Percentiles rank a stretch among this genome's conserved stretches.
These are phyloP conservation scores for Linurgus olivaceus DNA, from an alignment of 2,797 vertebrate genomes.

Conservation along the genomic window DNA sequence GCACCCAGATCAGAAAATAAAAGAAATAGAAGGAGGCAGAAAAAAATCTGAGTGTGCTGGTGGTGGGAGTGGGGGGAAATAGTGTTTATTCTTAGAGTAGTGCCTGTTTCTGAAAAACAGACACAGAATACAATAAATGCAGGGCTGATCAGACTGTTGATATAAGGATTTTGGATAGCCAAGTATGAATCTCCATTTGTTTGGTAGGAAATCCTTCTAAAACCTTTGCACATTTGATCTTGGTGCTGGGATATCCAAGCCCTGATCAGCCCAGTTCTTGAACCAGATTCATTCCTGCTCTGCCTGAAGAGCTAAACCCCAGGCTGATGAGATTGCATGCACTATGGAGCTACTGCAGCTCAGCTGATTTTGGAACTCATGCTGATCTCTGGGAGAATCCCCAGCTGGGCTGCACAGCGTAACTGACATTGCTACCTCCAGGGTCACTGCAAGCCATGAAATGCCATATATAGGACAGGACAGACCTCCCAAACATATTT, in stretches of 20 bases:
- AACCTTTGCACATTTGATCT: not conserved
- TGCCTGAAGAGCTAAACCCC: not conserved
- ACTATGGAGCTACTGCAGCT: not conserved
- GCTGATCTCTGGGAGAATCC: not conserved
- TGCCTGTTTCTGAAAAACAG: not conserved
- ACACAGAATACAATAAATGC: not conserved
- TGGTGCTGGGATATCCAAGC: not conserved
- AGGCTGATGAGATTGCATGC: not conserved
- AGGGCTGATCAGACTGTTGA: not conserved
- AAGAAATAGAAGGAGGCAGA: not conserved
- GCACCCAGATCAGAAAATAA: not conserved
- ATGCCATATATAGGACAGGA: not conserved
- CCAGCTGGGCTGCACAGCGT: not conserved
- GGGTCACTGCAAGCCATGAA: not conserved
- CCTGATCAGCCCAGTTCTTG: not conserved
- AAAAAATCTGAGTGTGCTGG: not conserved
- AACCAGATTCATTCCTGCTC: not conserved
- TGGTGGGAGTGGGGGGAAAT: not conserved
- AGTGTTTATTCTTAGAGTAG: not conserved
- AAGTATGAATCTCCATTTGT: not conserved
- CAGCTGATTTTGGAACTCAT: not conserved
- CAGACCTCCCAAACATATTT: not conserved
- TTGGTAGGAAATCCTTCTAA: not conserved
- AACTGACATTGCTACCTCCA: accelerated
- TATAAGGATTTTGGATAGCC: not conserved